Evolutionary conservation across 2,113 vertebrate genomes (phyloP).

Genomic region (Catharus bicknelli): DNA sequence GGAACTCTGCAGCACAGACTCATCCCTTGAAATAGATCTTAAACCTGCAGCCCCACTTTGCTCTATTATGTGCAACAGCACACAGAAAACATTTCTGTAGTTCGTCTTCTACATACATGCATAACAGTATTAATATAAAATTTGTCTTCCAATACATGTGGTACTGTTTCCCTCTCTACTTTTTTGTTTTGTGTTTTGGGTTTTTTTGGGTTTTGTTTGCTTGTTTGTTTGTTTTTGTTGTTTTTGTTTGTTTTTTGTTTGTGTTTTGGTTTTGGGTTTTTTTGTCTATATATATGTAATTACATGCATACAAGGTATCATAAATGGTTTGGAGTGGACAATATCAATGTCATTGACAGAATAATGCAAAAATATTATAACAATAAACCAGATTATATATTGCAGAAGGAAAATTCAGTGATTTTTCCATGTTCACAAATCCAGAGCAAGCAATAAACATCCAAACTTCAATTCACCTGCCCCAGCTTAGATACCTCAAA

Average conservation of each 20-base stretch:
- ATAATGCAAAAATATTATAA: neutral
- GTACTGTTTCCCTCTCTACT: fast-evolving
- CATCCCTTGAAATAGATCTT: neutral
- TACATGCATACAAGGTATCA: neutral
- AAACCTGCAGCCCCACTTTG: neutral
- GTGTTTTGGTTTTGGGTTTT: no score
- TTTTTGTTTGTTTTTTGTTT: no score
- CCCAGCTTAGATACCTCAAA: neutral
- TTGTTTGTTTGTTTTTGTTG: no score
- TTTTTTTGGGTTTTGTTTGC: no score
- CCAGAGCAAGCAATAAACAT: neutral
- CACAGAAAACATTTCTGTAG: neutral
- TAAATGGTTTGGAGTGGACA: neutral
- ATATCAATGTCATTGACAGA: neutral
- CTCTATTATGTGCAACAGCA: neutral
- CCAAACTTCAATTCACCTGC: neutral
- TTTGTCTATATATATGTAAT: neutral
- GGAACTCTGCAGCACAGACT: neutral
- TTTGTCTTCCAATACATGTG: neutral
- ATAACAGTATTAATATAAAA: neutral
- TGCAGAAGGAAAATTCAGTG: neutral
- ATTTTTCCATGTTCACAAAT: neutral
- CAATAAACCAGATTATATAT: neutral
- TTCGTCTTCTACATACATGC: neutral
- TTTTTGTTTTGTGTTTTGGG: no score